phyloP scores from a whole-genome alignment of 2,888 invertebrate species.

The Platycheirus rosarum region DNA sequence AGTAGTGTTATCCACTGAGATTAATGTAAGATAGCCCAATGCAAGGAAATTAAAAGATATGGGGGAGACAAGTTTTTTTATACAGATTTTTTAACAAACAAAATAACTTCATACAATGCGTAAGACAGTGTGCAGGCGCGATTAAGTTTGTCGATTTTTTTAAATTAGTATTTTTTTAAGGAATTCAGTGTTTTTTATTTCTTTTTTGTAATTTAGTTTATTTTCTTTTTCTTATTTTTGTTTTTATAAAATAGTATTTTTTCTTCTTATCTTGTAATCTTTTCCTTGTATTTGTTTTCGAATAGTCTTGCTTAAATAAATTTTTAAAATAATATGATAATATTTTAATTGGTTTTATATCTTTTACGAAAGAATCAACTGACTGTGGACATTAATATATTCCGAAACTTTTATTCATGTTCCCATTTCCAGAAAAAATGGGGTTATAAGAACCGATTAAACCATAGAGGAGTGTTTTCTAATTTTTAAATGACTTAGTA shows the following conservation, averaged over 20 bases:
- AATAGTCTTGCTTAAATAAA: slow-evolving; percentile 62
- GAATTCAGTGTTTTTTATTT: slow-evolving; percentile 60
- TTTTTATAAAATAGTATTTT: slow-evolving; percentile 11
- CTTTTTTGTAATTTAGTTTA: slow-evolving; percentile 32
- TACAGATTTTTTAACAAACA: too few species aligned
- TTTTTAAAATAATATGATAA: slow-evolving; percentile 31
- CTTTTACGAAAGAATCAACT: too few species aligned
- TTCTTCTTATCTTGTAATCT: slow-evolving; percentile 8
- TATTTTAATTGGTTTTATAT: too few species aligned
- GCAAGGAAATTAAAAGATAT: slow-evolving; percentile 44
- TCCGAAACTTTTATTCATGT: too few species aligned
- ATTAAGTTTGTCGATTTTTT: slow-evolving; percentile 34
- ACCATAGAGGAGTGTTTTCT: too few species aligned
- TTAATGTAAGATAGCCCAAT: slow-evolving; percentile 32
- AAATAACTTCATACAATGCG: background rate
- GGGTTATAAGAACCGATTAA: too few species aligned
- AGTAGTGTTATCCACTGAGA: slow-evolving; percentile 30
- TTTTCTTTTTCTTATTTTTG: slow-evolving; percentile 33
- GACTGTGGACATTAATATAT: too few species aligned
- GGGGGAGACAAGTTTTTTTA: too few species aligned
- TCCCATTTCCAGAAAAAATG: too few species aligned
- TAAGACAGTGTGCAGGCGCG: slow-evolving; percentile 31
- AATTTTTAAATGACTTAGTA: too few species aligned
- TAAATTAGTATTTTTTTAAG: slow-evolving; percentile 31
- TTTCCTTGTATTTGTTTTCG: slow-evolving; percentile 61